These are phyloP conservation scores for Cetonia aurata DNA, from an alignment of 2,888 invertebrate species.

Conservation along the genomic window DNA sequence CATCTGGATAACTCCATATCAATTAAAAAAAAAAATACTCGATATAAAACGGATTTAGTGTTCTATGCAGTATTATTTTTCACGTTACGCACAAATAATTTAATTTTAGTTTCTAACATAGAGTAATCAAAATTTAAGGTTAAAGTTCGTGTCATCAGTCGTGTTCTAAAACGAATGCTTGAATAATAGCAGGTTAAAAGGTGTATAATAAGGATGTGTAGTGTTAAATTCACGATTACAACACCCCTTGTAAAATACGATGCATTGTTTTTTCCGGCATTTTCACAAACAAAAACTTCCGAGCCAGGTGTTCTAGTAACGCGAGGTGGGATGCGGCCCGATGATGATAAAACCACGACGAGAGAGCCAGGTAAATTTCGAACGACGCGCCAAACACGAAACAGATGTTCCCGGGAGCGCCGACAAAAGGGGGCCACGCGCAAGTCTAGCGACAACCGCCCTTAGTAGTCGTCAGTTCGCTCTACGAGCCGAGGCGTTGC, in stretches of 20 bases:
- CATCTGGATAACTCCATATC: no score
- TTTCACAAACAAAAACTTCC: neutral
- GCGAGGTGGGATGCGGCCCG: slow-evolving; percentile 12
- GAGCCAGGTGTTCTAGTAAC: slow-evolving; percentile 11
- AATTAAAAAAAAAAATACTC: no score
- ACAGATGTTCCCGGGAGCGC: slow-evolving; percentile 57
- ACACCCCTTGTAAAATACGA: slow-evolving; percentile 10
- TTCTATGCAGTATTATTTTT: no score
- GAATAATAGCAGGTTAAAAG: slow-evolving; percentile 2
- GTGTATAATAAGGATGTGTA: neutral
- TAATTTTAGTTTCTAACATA: neutral
- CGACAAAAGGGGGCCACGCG: slow-evolving; percentile 64
- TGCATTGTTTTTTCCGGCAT: slow-evolving; percentile 1
- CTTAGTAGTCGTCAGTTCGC: slow-evolving; percentile 69
- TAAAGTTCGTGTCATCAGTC: slow-evolving; percentile 21
- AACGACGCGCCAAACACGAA: slow-evolving; percentile 48
- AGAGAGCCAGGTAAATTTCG: slow-evolving; percentile 36
- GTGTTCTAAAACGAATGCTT: neutral
- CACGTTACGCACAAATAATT: no score
- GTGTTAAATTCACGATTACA: neutral
- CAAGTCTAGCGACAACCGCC: slow-evolving; percentile 62
- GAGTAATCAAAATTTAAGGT: slow-evolving; percentile 25
- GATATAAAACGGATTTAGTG: no score
- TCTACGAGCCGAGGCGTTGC: slow-evolving; percentile 69
- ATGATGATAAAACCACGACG: no score